Evolutionary conservation across 2,888 invertebrate genomes (phyloP).

Genomic region (Dusona sp.): DNA sequence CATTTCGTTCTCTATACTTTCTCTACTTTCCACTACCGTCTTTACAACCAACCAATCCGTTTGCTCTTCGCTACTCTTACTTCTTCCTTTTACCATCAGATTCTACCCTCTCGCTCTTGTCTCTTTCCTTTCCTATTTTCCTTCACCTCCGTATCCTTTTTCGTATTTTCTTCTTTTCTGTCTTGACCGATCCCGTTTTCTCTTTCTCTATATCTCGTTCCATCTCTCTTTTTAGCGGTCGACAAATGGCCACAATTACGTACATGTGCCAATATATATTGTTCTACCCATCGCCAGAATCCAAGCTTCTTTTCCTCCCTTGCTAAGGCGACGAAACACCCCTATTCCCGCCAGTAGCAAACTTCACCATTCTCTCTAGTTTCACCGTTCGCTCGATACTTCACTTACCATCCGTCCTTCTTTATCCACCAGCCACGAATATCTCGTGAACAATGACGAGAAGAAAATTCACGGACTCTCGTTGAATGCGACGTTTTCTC

Average conservation of each 20-base stretch:
- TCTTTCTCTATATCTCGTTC: slow-evolving; percentile 34
- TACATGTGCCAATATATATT: slow-evolving; percentile 81
- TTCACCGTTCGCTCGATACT: slow-evolving; percentile 66
- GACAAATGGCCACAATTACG: slow-evolving; percentile 82
- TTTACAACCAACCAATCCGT: slow-evolving; percentile 34
- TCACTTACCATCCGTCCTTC: slow-evolving; percentile 42
- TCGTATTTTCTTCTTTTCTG: slow-evolving; percentile 10
- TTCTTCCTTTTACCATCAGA: slow-evolving; percentile 12
- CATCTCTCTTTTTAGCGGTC: slow-evolving; percentile 70
- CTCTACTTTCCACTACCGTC: slow-evolving; percentile 35
- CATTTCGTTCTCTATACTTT: slow-evolving; percentile 43
- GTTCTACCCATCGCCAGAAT: slow-evolving; percentile 54
- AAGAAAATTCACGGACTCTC: slow-evolving; percentile 66
- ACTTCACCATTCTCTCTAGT: slow-evolving; percentile 60
- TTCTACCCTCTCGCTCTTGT: slow-evolving; percentile 56
- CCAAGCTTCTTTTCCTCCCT: slow-evolving; percentile 27
- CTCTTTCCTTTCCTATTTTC: slow-evolving; percentile 53
- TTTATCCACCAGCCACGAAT: slow-evolving; percentile 25
- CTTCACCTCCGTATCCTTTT: slow-evolving; percentile 12
- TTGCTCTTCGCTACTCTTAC: slow-evolving; percentile 15
- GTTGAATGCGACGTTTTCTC: slow-evolving; percentile 57
- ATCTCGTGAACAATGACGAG: slow-evolving; percentile 24
- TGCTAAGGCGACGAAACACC: slow-evolving; percentile 59
- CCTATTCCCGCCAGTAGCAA: slow-evolving; percentile 42
- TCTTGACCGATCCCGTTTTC: slow-evolving; percentile 5